A percentile compares a stretch with the other conserved stretches of the same genome.
These are phyloP conservation scores for Ctenopoma multispine DNA, from an alignment of 2,797 vertebrate genomes.

Conservation along the genomic window DNA sequence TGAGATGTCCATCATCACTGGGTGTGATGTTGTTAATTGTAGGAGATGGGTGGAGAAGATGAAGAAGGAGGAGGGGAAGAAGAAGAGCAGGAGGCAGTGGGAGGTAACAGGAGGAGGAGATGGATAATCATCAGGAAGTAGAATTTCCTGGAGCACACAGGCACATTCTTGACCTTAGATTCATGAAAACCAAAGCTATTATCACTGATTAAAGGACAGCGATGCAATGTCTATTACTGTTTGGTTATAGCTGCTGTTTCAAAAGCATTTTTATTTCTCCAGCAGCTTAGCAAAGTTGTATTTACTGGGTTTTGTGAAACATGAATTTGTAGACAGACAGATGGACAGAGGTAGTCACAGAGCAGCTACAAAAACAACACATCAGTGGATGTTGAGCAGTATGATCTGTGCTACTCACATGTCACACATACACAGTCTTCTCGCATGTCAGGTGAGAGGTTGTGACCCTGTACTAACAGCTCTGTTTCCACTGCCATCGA, in stretches of 20 bases:
- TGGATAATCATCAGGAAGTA: slow-evolving; percentile 78
- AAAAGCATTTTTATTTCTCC: slow-evolving; percentile 14
- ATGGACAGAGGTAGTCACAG: slow-evolving; percentile 19
- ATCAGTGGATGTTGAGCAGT: slow-evolving; percentile 37
- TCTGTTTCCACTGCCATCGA: slow-evolving; percentile 67
- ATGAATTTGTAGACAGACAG: slow-evolving; percentile 34
- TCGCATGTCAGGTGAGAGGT: slow-evolving; percentile 70
- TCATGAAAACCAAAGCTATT: slow-evolving; percentile 50
- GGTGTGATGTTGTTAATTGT: slow-evolving; percentile 40
- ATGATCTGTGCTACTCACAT: slow-evolving; percentile 52
- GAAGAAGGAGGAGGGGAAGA: slow-evolving; percentile 34
- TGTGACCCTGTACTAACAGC: slow-evolving; percentile 60
- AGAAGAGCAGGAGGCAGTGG: slow-evolving; percentile 30
- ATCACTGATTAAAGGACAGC: slow-evolving; percentile 66
- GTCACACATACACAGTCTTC: slow-evolving; percentile 51
- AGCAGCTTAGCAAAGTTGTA: not conserved
- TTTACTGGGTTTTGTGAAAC: not conserved
- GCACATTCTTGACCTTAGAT: slow-evolving; percentile 65
- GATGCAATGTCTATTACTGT: slow-evolving; percentile 17
- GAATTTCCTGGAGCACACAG: slow-evolving; percentile 28
- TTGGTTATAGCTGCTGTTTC: slow-evolving; percentile 35
- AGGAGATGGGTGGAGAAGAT: slow-evolving; percentile 47
- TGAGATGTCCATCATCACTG: slow-evolving; percentile 62
- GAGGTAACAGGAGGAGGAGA: slow-evolving; percentile 67
- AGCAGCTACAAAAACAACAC: slow-evolving; percentile 47